Conservation (phyloP, 92 coral and sea anemone genomes). For the Phenganax marumi region DNA sequence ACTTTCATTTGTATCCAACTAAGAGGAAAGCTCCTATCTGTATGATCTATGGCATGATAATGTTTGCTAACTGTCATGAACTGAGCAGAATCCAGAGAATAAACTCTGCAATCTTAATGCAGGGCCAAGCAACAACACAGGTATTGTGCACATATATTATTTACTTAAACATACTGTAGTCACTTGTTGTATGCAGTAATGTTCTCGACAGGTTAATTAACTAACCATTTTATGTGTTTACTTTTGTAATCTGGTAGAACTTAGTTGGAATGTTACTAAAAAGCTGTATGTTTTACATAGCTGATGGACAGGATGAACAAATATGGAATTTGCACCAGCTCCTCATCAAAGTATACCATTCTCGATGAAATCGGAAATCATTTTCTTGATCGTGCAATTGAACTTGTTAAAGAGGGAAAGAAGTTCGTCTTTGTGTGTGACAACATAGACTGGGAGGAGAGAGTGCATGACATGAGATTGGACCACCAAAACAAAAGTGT, state of each 20-base stretch:
- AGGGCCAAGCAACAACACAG: background rate
- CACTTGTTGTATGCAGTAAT: background rate
- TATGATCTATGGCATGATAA: conserved; percentile 11
- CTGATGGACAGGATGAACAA: background rate
- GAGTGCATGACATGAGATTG: background rate
- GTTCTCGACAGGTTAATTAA: background rate
- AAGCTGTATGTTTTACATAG: background rate
- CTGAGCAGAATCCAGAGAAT: background rate
- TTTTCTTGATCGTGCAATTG: background rate
- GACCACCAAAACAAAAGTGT: background rate
- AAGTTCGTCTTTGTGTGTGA: conserved; percentile 18
- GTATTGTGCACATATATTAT: background rate
- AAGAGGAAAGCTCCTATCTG: background rate
- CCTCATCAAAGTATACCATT: background rate
- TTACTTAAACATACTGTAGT: background rate
- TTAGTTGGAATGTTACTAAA: background rate
- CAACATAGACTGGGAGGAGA: background rate
- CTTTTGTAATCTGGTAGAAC: background rate
- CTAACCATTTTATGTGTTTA: background rate
- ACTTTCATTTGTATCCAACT: background rate
- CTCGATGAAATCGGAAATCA: conserved; percentile 6
- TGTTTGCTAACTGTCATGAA: conserved; percentile 9
- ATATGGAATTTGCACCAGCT: background rate
- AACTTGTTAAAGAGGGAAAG: conserved; percentile 7
- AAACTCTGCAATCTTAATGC: background rate